Evolutionary conservation across 1,140 invertebrate species (phyloP).

Genomic region (Brevipalpus yothersi): DNA sequence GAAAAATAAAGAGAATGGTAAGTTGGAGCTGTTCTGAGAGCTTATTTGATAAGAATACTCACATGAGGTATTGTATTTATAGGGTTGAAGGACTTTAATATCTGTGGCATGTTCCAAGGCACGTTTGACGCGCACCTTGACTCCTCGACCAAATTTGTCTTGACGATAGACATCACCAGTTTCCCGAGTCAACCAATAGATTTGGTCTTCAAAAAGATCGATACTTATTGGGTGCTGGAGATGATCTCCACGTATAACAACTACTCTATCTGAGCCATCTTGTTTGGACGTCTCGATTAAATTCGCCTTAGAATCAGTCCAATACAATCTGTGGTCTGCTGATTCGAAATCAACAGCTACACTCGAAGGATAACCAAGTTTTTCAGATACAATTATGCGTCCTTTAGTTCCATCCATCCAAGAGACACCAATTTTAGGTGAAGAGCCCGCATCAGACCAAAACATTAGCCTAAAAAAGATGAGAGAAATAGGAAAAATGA

Average conservation of each 20-base stretch:
- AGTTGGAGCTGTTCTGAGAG: not conserved
- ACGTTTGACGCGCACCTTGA: slow-evolving; percentile 49
- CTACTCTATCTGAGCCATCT: slow-evolving; percentile 50
- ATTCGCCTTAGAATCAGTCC: slow-evolving; percentile 82
- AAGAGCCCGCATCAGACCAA: slow-evolving; percentile 55
- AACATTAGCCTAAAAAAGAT: slow-evolving; percentile 20
- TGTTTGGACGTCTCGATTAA: slow-evolving; percentile 65
- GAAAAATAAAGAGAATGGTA: slow-evolving; percentile 6
- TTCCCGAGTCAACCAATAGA: slow-evolving; percentile 68
- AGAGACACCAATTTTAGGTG: slow-evolving; percentile 43
- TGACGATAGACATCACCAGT: slow-evolving; percentile 56
- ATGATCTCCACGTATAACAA: slow-evolving; percentile 9
- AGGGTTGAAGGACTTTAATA: slow-evolving; percentile 40
- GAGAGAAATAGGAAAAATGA: no score
- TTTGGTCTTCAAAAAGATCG: slow-evolving; percentile 64
- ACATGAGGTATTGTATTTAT: slow-evolving; percentile 44
- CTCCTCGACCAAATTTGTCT: slow-evolving; percentile 85
- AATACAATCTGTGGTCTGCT: slow-evolving; percentile 69
- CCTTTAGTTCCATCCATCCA: slow-evolving; percentile 89
- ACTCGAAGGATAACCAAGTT: slow-evolving; percentile 55
- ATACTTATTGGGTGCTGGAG: slow-evolving; percentile 46
- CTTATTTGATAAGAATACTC: slow-evolving; percentile 1
- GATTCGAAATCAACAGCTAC: slow-evolving; percentile 59
- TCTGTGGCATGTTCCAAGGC: slow-evolving; percentile 57
- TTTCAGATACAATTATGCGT: slow-evolving; percentile 43